phyloP scores from a whole-genome alignment of 1,140 invertebrate species.

The Drosophila pruinosa region DNA sequence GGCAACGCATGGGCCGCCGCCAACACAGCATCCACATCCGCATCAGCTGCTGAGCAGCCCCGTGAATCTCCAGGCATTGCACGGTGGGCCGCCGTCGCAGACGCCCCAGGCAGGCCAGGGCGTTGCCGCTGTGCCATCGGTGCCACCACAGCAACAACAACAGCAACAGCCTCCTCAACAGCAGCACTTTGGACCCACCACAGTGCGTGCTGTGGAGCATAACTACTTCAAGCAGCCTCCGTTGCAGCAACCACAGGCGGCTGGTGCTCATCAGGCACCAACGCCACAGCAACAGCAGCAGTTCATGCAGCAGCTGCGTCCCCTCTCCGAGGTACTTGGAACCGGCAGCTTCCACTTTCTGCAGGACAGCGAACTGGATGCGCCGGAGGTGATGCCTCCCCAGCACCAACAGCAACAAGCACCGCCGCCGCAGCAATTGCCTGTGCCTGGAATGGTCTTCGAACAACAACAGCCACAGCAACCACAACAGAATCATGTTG shows the following conservation, averaged over 20 bases:
- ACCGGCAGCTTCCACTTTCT: slow-evolving; percentile 89
- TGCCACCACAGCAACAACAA: slow-evolving; percentile 20
- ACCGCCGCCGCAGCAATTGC: slow-evolving; percentile 32
- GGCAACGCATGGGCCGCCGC: slow-evolving; percentile 27
- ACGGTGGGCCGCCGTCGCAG: slow-evolving; percentile 11
- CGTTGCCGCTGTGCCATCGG: slow-evolving; percentile 25
- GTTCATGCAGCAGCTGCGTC: slow-evolving; percentile 84
- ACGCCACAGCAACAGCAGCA: slow-evolving; percentile 67
- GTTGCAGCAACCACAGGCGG: slow-evolving; percentile 83
- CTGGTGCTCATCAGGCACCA: slow-evolving; percentile 41
- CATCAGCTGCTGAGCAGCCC: slow-evolving; percentile 69
- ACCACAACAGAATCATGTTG: slow-evolving; percentile 59
- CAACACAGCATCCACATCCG: slow-evolving; percentile 41
- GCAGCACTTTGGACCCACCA: slow-evolving; percentile 56
- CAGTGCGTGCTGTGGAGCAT: slow-evolving; percentile 85
- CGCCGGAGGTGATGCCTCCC: slow-evolving; percentile 83
- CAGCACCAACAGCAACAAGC: slow-evolving; percentile 45
- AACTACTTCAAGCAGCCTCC: slow-evolving; percentile 85
- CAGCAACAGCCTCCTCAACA: slow-evolving; percentile 15
- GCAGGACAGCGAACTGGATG: slow-evolving; percentile 90
- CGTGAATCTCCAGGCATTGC: slow-evolving; percentile 72
- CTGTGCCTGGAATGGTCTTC: slow-evolving; percentile 55
- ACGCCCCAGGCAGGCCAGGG: slow-evolving; percentile 43
- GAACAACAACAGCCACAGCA: slow-evolving; percentile 41
- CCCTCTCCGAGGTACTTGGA: slow-evolving; percentile 88